Conservation (phyloP, 2,888 invertebrate genomes). For the Polydrusus tereticollis region DNA sequence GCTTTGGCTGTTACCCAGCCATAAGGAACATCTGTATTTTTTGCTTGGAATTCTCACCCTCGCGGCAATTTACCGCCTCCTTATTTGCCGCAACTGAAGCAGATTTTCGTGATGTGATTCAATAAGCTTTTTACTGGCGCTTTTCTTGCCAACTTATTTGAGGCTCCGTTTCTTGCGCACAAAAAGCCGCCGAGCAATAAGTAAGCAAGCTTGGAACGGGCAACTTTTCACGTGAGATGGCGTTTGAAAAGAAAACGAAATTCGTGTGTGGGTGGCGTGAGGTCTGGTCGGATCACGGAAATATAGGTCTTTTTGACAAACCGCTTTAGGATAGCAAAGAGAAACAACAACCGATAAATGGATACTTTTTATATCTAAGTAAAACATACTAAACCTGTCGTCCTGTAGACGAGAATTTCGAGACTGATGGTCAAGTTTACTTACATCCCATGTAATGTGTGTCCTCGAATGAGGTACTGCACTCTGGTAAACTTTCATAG, state of each 20-base stretch:
- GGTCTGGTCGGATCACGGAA: background rate
- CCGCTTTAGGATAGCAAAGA: too few relatives aligned
- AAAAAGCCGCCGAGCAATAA: conserved; percentile 44
- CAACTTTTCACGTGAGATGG: background rate
- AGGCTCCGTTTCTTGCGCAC: conserved; percentile 36
- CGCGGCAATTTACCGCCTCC: conserved; percentile 43
- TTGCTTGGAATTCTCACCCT: conserved; percentile 46
- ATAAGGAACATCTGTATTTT: conserved; percentile 51
- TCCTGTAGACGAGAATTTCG: too few relatives aligned
- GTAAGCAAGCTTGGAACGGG: conserved; percentile 38
- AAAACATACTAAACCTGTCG: too few relatives aligned
- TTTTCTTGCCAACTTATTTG: conserved; percentile 50
- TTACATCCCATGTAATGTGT: too few relatives aligned
- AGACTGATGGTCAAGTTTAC: too few relatives aligned
- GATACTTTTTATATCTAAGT: too few relatives aligned
- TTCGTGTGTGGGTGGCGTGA: background rate
- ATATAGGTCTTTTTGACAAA: too few relatives aligned
- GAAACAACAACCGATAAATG: too few relatives aligned
- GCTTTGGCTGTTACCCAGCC: conserved; percentile 2
- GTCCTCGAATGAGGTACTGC: too few relatives aligned
- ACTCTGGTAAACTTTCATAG: too few relatives aligned
- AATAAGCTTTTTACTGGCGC: conserved; percentile 63
- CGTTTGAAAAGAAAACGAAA: background rate
- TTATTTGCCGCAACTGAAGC: conserved; percentile 46
- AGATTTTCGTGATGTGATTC: conserved; percentile 64